Base-by-base conservation (phyloP, 2,888 invertebrate species). In the Caenorhabditis imperialis region DNA sequence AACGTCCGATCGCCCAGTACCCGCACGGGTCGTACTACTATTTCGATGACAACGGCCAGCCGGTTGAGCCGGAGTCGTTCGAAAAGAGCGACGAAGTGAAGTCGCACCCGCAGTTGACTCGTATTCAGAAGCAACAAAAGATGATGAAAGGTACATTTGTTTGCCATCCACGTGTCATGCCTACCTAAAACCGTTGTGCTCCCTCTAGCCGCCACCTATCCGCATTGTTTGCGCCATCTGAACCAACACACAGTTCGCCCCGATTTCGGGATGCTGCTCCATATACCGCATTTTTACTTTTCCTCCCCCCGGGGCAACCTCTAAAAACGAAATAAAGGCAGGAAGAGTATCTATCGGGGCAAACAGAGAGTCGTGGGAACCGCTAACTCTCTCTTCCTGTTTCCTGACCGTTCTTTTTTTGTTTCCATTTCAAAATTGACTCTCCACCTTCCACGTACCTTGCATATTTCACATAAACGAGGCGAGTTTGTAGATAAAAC, bases 181-280 rank as follows among this genome's bases (percentile, higher is more conserved):
- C n/a, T n/a, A n/a, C n/a, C n/a, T n/a, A n/a, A n/a, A n/a, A n/a
- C n/a, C n/a, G n/a, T n/a, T n/a, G n/a, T n/a, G n/a, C n/a, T n/a
- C n/a, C n/a, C n/a, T n/a, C n/a, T n/a, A n/a, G n/a, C n/a, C n/a
- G n/a, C n/a, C n/a, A n/a, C n/a, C n/a, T n/a, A n/a, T n/a, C n/a
- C 58, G 47, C 38, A 58, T 58, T 65, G 63, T 65, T 65, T 65
- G 63, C 63, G 40, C 63, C 63, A 65, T 65, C 63, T 65, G 63
- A 65, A 65, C 63, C 55, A 65, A 65, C 63, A 65, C 25, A 16
- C 18, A 18, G 14, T n/a, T n/a, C 27, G 6, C 47, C 27, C 18
- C 6, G 3, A 8, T 40, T 18, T 40, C 40, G n/a, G 16, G 40
- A 2, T 22, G 22, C 3, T 23, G 22, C 23, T 44, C 40, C 16